Evolutionary conservation across 2,797 vertebrate genomes (phyloP), one percentile per base, ranked within the genome.

Genomic region (Leptoclinus maculatus): DNA sequence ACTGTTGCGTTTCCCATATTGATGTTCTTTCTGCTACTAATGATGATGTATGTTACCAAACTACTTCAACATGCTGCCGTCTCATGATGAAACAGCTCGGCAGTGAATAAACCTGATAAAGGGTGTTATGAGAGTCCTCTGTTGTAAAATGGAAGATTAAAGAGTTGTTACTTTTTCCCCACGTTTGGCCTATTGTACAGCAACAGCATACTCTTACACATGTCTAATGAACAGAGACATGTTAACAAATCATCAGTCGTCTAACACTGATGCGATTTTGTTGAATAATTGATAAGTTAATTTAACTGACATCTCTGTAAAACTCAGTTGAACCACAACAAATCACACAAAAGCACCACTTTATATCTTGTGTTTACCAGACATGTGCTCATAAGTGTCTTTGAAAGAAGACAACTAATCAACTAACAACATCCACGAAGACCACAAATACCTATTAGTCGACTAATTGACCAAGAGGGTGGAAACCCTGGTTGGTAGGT

Each of bases 1-100:
- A 23, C 38, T 14, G 4, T 2, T 34, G 13, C 19, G 4, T 38
- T 64, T 43, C 17, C 14, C 21, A 29, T 45, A 76, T 74, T 38
- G 65, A 82, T 82, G 45, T n/a, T n/a, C 25, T 64, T 58, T 68
- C 57, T 65, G 51, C 62, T 34, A 1, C 39, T 36, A 29, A 71
- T 47, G 57, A 58, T 34, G 59, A 62, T 71, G 36, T 27, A 34
- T 49, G 7, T 17, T 19, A 49, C 25, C 13, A 27, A 19, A 27
- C 58, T 13, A 65, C 25, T 43, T 67, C 34, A 69, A 45, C 17
- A 32, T 4, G 5, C 8, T 1, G 47, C 21, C 14, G 23, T 39
- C 13, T 59, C 25, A 47, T 7, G 25, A 19, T 19, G 1, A 1
- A 36, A 56, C 13, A 63, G 62, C 11, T 21, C 14, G 57, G 2